Conservation (phyloP, 2,888 invertebrate species). For the Perizoma affinitatum region DNA sequence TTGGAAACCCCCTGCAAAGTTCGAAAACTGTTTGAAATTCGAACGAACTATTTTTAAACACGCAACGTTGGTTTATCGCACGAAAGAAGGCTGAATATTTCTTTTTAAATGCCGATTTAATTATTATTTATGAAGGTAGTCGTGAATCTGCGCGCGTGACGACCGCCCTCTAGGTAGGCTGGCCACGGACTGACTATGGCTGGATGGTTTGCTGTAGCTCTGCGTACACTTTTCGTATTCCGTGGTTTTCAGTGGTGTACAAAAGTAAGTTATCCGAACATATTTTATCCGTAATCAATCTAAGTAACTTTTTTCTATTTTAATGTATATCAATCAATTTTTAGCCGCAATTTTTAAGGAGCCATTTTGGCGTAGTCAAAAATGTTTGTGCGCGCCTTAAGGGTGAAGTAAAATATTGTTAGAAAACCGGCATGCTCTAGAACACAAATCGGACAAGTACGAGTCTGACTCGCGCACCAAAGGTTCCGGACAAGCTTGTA, state of each 20-base stretch:
- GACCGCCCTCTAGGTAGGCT: conserved; percentile 23
- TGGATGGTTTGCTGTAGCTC: conserved; percentile 23
- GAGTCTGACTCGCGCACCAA: too few species aligned
- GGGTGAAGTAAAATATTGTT: too few species aligned
- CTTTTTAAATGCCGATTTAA: conserved; percentile 31
- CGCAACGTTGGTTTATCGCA: conserved; percentile 24
- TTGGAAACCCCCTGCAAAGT: conserved; percentile 19
- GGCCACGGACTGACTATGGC: conserved; percentile 26
- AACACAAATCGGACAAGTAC: too few species aligned
- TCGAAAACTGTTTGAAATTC: conserved; percentile 19
- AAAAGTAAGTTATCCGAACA: conserved; percentile 4
- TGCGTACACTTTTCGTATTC: conserved; percentile 28
- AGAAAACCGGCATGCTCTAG: too few species aligned
- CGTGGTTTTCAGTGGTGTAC: conserved; percentile 21
- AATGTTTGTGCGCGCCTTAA: too few species aligned
- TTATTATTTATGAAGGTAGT: conserved; percentile 29
- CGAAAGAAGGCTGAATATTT: conserved; percentile 27
- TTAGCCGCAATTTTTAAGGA: too few species aligned
- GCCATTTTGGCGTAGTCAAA: too few species aligned
- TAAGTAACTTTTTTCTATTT: background rate
- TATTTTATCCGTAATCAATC: background rate
- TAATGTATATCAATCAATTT: too few species aligned
- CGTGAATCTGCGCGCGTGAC: conserved; percentile 18
- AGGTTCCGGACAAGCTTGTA: too few species aligned
- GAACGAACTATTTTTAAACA: conserved; percentile 26